Evolutionary conservation across 2,888 invertebrate species (phyloP).

Genomic region (Tigriopus californicus): DNA sequence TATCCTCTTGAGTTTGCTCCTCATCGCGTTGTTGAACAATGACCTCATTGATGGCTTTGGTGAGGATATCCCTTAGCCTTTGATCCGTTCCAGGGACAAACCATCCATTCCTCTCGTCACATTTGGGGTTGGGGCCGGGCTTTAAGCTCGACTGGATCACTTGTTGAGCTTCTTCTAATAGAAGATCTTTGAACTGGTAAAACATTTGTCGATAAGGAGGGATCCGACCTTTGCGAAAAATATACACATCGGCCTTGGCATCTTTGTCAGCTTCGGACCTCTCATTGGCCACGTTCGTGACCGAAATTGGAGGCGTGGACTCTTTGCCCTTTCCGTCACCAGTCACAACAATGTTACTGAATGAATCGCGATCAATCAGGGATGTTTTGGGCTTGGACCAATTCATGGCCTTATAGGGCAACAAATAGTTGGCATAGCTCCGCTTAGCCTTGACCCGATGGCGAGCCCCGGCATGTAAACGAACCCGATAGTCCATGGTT

Average conservation of each 20-base stretch:
- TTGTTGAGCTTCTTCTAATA: constrained; percentile 46
- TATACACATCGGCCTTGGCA: constrained; percentile 29
- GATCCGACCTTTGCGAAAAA: constrained; percentile 47
- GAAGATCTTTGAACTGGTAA: constrained; percentile 45
- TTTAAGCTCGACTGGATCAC: constrained; percentile 34
- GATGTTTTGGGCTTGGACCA: constrained; percentile 23
- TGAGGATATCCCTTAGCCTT: constrained; percentile 51
- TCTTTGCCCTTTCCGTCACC: constrained; percentile 17
- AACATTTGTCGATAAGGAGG: constrained; percentile 72
- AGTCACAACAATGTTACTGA: constrained; percentile 3
- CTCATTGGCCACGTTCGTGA: constrained; percentile 18
- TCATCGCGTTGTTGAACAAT: no score
- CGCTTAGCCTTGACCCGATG: constrained; percentile 34
- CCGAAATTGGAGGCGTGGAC: neutral
- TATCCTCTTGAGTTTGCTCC: no score
- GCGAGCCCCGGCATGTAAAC: constrained; percentile 34
- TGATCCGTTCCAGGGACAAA: constrained; percentile 47
- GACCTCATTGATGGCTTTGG: constrained; percentile 25
- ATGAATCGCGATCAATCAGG: constrained; percentile 20
- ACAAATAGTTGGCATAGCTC: constrained; percentile 30
- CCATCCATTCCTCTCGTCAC: constrained; percentile 59
- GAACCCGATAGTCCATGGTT: constrained; percentile 29
- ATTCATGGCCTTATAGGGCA: constrained; percentile 31
- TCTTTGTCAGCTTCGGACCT: constrained; percentile 23
- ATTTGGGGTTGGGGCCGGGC: constrained; percentile 26